Percentiles rank a stretch among this genome's conserved stretches.
phyloP scores from a whole-genome alignment of 2,888 invertebrate species.

The Conomelus anceps region DNA sequence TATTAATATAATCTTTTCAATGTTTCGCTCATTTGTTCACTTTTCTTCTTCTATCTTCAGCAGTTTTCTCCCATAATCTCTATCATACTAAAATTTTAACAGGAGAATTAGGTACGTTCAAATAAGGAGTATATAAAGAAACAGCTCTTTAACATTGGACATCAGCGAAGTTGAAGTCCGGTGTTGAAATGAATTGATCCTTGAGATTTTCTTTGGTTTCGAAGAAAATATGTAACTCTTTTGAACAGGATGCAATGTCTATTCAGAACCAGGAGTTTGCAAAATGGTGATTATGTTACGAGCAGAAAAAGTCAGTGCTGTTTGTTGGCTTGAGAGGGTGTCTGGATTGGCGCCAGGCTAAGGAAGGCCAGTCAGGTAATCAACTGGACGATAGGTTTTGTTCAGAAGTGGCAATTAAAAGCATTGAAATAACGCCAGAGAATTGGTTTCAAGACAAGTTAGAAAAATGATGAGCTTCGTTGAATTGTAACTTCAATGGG shows the following conservation, averaged over 20 bases:
- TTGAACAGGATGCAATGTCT: background rate
- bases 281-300: background rate
- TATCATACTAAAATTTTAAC: too few relatives aligned
- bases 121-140: too few relatives aligned
- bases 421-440: background rate
- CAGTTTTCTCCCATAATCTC: too few relatives aligned
- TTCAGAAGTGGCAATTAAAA: background rate
- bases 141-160: too few relatives aligned
- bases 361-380: background rate
- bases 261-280: background rate
- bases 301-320: background rate
- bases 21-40: too few relatives aligned
- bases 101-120: too few relatives aligned
- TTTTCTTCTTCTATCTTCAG: too few relatives aligned
- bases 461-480: background rate
- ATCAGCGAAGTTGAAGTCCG: too few relatives aligned
- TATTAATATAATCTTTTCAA: too few relatives aligned
- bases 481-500: background rate
- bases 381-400: background rate
- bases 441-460: background rate
- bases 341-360: background rate
- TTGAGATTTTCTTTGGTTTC: too few relatives aligned
- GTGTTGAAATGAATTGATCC: too few relatives aligned
- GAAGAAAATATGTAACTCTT: background rate
- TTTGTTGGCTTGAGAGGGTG: background rate